Evolutionary conservation across 1,140 invertebrate genomes (phyloP).

Genomic region (Hypothenemus hampei): DNA sequence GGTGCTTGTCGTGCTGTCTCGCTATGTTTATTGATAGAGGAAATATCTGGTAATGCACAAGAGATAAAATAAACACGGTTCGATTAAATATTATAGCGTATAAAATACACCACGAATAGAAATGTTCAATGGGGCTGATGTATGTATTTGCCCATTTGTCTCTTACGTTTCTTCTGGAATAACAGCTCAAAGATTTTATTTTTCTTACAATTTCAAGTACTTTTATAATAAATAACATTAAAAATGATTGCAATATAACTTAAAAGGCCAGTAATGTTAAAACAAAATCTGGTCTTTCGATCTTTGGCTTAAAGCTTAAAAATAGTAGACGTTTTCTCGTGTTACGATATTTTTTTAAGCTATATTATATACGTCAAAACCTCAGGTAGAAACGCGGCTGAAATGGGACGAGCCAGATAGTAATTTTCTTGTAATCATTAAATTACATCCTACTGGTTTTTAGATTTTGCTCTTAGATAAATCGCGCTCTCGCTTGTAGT

Average conservation of each 20-base stretch:
- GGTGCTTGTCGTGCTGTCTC: slow-evolving; percentile 6
- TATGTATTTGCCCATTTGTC: too few relatives aligned
- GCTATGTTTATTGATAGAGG: slow-evolving; percentile 10
- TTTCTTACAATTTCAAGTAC: too few relatives aligned
- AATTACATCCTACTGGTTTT: slow-evolving; percentile 23
- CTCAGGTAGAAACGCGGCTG: slow-evolving; percentile 8
- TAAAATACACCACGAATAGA: slow-evolving; percentile 5
- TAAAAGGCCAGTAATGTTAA: too few relatives aligned
- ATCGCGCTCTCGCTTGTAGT: too few relatives aligned
- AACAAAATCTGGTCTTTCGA: too few relatives aligned
- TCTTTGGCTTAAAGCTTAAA: too few relatives aligned
- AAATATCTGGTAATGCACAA: slow-evolving; percentile 3
- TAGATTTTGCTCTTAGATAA: slow-evolving; percentile 18
- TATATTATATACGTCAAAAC: slow-evolving; percentile 5
- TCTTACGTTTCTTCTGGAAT: too few relatives aligned
- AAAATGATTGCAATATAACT: too few relatives aligned
- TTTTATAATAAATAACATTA: too few relatives aligned
- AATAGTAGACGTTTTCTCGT: too few relatives aligned
- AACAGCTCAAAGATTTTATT: too few relatives aligned
- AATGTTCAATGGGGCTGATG: too few relatives aligned
- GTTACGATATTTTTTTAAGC: background rate
- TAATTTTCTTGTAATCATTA: slow-evolving; percentile 21
- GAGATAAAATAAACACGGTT: slow-evolving; percentile 7
- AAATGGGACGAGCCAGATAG: slow-evolving; percentile 11
- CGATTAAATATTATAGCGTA: slow-evolving; percentile 3